A percentile compares a stretch with the other conserved stretches of the same genome.
Conservation (phyloP, 2,888 invertebrate genomes). For the Calameuta pallipes region DNA sequence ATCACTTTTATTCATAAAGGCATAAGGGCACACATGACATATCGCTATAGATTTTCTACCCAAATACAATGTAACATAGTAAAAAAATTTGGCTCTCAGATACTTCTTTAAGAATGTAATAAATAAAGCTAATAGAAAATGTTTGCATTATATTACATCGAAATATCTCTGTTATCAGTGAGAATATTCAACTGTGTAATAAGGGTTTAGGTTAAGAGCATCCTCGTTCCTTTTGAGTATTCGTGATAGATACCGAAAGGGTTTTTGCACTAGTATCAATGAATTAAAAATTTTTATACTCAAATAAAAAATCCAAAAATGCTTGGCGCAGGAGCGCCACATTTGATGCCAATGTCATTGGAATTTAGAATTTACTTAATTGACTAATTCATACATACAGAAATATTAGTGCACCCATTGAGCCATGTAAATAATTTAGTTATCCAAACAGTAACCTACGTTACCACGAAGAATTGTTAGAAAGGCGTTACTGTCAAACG, state of each 20-base stretch:
- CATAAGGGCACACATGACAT: background rate
- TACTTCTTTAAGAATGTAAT: background rate
- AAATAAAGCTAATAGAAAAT: background rate
- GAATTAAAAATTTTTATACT: background rate
- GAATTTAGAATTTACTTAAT: background rate
- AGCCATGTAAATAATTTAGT: background rate
- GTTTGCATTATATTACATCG: background rate
- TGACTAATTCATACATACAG: background rate
- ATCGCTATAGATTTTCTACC: background rate
- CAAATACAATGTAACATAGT: background rate
- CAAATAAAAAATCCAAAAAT: background rate
- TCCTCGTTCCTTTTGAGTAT: background rate
- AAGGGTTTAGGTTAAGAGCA: background rate
- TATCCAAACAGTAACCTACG: background rate
- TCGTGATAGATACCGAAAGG: background rate
- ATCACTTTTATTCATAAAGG: background rate
- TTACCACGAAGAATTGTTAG: background rate
- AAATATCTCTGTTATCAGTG: background rate
- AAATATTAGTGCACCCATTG: background rate
- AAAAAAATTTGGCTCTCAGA: background rate
- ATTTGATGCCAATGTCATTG: background rate
- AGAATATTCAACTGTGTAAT: background rate
- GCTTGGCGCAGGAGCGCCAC: background rate
- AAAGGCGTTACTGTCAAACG: background rate
- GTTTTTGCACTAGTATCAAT: background rate